phyloP scores from a whole-genome alignment of 2,888 invertebrate species.

The Orchesella flavescens region DNA sequence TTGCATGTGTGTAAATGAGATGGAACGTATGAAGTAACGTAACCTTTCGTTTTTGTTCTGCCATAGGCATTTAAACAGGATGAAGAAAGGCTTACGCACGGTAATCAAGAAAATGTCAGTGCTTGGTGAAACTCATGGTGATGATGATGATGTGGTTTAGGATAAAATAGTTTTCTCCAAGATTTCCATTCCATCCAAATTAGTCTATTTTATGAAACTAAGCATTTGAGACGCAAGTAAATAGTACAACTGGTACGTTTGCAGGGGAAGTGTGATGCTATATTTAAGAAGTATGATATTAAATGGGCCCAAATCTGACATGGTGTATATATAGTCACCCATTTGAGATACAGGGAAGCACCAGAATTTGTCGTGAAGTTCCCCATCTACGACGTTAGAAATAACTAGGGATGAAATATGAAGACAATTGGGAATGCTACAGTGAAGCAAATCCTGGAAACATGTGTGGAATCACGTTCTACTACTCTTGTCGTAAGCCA shows the following conservation, averaged over 20 bases:
- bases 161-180: conserved; percentile 14
- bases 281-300: not conserved
- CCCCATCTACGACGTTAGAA: not conserved
- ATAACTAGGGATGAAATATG: conserved; percentile 63
- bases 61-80: conserved; percentile 6
- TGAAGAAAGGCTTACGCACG: not conserved
- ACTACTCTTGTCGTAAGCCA: conserved; percentile 57
- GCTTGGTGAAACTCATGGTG: conserved; percentile 11
- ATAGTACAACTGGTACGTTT: not conserved
- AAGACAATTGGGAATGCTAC: conserved; percentile 60
- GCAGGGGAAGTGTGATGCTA: not conserved
- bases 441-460: conserved; percentile 66
- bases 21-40: conserved; percentile 38
- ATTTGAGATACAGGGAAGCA: not conserved
- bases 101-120: conserved; percentile 50
- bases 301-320: not conserved
- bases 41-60: conserved; percentile 22
- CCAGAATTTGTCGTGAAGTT: conserved; percentile 9
- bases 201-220: not conserved
- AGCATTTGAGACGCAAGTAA: not conserved
- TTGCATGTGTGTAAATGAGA: conserved; percentile 38
- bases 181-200: not conserved
- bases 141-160: conserved; percentile 13
- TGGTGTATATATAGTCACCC: not conserved
- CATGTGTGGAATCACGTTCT: conserved; percentile 69